Evolutionary conservation across 2,888 invertebrate genomes (phyloP), one percentile per base, ranked within the genome.

Genomic region (Eupeodes latifasciatus): DNA sequence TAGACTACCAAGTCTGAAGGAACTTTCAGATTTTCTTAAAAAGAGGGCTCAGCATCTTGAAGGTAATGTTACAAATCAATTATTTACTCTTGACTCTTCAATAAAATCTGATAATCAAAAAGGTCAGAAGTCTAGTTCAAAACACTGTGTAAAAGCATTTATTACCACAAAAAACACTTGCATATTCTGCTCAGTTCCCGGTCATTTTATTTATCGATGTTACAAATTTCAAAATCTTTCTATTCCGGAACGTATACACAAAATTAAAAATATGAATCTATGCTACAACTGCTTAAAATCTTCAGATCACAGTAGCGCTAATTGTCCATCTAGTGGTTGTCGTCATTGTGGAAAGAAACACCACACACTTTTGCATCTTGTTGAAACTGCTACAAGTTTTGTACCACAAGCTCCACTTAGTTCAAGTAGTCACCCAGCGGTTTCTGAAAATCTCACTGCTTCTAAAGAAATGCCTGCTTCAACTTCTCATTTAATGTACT

Each of bases 341-440:
- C 27, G 27, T 27, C 27, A 27, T 27, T 27, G 27, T 27, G 27
- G 27, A 69, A 57, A 67, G 49, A 78, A 14, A 78, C 67, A 78
- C n/a, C 69, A 79, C 44, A 79, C 69, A 47, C 61, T 51, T 40
- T 79, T 79, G 44, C 69, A 67, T 47, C 57, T 77, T n/a, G 55
- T 16, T 2, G 62, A 75, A 62, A 62, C 36, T 11, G 44, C 71
- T 44, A 19, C 16, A 55, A 44, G 0, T 16, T 62, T 62, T 62
- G 72, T 74, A 49, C 59, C 72, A 53, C 59, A 59, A 59, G 44
- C 72, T 14, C 59, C 72, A 72, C 72, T 59, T 72, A 72, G 72
- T 59, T 44, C 47, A 57, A 75, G 5, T 51, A 62, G 62, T 62
- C 61, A 7, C 40, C 40, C 40, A 9, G 6, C 34, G 11, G 27